Evolutionary conservation across 1,140 invertebrate genomes (phyloP), one percentile per base, ranked within the genome.

Genomic region (Drosophila punjabiensis): DNA sequence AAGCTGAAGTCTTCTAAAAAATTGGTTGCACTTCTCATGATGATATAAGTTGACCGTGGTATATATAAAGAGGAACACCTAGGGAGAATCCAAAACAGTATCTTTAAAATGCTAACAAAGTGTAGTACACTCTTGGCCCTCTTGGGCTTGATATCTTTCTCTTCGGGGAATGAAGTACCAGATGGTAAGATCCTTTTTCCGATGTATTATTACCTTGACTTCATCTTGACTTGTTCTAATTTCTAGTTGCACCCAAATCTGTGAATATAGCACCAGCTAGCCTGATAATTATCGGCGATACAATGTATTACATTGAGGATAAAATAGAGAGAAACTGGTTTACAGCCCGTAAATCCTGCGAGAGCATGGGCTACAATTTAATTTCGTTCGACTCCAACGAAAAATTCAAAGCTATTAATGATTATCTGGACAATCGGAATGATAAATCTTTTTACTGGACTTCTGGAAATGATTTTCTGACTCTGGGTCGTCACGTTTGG

Each of bases 271-370:
- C 16, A 18, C 41, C 8, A n/a, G 9, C n/a, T 18, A 43, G n/a
- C 41, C n/a, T 43, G n/a, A 10, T 43, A 18, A 18, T 4, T 43
- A 18, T 43, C 8, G n/a, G 41, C n/a, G 5, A 43, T 43, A 43
- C n/a, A 43, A 10, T 43, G 41, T 43, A 43, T 43, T 43, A 43
- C 41, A 43, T 43, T 18, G 41, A 43, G 41, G 41, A 43, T 43
- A 43, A 18, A 43, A 11, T 11, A 43, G n/a, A 0, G n/a, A 43
- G 5, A 9, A 43, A 43, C 41, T 43, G 41, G 41, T 43, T 43
- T 43, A n/a, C 18, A 18, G 41, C 41, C n/a, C 41, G 41, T 18
- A 43, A 43, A 43, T 18, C 41, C 9, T 43, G 41, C 9, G n/a
- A 43, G 41, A 43, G 9, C 8, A 43, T 43, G 41, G n/a, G n/a